A percentile compares a stretch with the other conserved stretches of the same genome.
Evolutionary conservation across 2,888 invertebrate species (phyloP).

Genomic region (Dryomyza anilis): DNA sequence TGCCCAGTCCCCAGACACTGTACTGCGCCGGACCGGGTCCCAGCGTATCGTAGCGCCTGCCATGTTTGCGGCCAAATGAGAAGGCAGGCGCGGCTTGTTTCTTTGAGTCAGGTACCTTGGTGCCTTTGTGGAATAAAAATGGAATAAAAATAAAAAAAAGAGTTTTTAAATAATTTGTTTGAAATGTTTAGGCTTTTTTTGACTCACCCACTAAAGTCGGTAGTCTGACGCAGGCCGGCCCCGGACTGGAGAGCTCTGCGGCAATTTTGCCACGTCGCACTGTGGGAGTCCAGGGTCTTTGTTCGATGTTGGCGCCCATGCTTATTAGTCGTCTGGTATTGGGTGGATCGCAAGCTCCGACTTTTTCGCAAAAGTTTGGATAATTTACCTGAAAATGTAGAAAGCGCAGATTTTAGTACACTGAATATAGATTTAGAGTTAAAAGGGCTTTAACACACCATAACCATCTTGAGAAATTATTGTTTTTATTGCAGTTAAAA

Average conservation of each 20-base stretch:
- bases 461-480: no score
- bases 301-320: slow-evolving; percentile 71
- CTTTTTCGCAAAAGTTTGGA: neutral
- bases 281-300: slow-evolving; percentile 89
- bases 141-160: no score
- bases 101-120: slow-evolving; percentile 77
- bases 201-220: slow-evolving; percentile 79
- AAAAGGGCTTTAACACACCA: no score
- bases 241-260: slow-evolving; percentile 84
- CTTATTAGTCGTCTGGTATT: slow-evolving; percentile 31
- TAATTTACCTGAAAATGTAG: slow-evolving; percentile 1
- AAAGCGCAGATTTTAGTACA: no score
- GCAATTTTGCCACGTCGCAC: slow-evolving; percentile 86
- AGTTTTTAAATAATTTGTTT: no score
- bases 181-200: neutral
- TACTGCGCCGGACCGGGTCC: slow-evolving; percentile 92
- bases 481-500: no score
- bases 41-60: slow-evolving; percentile 61
- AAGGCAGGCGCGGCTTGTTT: slow-evolving; percentile 80
- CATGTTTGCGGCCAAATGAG: slow-evolving; percentile 74
- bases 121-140: slow-evolving; percentile 67
- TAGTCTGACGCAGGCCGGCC: slow-evolving; percentile 83
- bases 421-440: no score
- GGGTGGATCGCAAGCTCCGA: slow-evolving; percentile 19
- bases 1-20: slow-evolving; percentile 82